phyloP scores from a whole-genome alignment of 2,888 invertebrate species.

The Lordiphosa fenestrarum region DNA sequence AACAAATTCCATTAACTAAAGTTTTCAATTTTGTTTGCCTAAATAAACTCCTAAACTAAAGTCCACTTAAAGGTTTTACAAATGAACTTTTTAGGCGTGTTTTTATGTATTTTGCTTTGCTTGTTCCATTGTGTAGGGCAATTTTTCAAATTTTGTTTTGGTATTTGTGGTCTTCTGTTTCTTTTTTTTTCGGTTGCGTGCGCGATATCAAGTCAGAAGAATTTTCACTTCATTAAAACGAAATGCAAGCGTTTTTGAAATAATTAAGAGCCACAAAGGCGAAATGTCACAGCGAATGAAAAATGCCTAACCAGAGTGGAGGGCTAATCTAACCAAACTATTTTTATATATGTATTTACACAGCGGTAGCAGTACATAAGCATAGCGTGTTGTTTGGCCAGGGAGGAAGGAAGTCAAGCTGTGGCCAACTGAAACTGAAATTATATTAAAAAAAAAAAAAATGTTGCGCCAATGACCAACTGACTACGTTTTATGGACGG shows the following conservation, averaged over 20 bases:
- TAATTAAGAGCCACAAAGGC: slow-evolving; percentile 75
- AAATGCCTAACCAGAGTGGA: slow-evolving; percentile 66
- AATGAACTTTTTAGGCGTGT: slow-evolving; percentile 5
- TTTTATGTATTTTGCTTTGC: slow-evolving; percentile 5
- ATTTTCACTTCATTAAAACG: slow-evolving; percentile 79
- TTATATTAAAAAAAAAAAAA: slow-evolving; percentile 1
- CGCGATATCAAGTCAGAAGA: slow-evolving; percentile 72
- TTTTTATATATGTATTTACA: slow-evolving; percentile 14
- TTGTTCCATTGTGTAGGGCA: slow-evolving; percentile 1
- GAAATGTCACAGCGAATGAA: slow-evolving; percentile 70
- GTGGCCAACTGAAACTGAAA: slow-evolving; percentile 8
- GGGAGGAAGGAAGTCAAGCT: slow-evolving; percentile 25
- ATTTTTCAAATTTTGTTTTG: slow-evolving; percentile 16
- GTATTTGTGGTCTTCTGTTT: slow-evolving; percentile 14
- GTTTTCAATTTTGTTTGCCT: no score
- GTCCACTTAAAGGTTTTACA: background rate
- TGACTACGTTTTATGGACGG: slow-evolving; percentile 4
- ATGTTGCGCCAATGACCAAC: slow-evolving; percentile 3
- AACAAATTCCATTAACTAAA: no score
- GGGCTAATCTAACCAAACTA: slow-evolving; percentile 37
- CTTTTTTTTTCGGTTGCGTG: slow-evolving; percentile 67
- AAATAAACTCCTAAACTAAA: no score
- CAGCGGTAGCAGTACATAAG: background rate
- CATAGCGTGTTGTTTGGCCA: slow-evolving; percentile 5
- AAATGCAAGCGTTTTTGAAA: slow-evolving; percentile 75